These are phyloP conservation scores for Edolisoma coerulescens DNA, from an alignment of 2,113 vertebrate genomes.

Conservation along the genomic window DNA sequence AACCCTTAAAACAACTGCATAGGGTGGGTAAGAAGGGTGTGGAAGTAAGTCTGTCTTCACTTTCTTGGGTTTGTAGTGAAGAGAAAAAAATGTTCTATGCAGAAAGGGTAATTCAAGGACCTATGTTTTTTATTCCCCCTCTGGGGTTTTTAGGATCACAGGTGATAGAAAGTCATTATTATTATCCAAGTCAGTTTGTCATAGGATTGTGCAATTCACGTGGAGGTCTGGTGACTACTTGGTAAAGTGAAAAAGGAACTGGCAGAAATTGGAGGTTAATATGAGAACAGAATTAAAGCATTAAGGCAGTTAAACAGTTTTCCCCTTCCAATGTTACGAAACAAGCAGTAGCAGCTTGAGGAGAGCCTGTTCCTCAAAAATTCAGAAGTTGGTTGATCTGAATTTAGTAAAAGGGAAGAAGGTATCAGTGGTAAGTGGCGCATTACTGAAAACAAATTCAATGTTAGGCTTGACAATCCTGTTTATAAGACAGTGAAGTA, in stretches of 20 bases:
- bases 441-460: not conserved
- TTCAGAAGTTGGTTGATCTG: not conserved
- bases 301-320: not conserved
- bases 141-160: not conserved
- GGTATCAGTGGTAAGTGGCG: not conserved
- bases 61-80: not conserved
- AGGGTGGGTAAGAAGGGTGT: not conserved
- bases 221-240: constrained; percentile 3
- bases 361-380: not conserved
- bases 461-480: not conserved
- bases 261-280: not conserved
- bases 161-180: not conserved
- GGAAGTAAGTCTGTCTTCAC: not conserved
- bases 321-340: not conserved
- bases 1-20: not conserved
- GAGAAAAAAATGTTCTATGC: not conserved
- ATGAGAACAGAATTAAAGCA: not conserved
- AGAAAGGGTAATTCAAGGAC: not conserved
- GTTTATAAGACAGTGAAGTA: not conserved
- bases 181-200: not conserved
- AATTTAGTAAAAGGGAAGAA: not conserved
- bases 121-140: not conserved
- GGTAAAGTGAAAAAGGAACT: constrained; percentile 1
- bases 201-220: not conserved
- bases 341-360: not conserved